These are phyloP conservation scores for Lacanobia wlatinum DNA, from an alignment of 2,888 invertebrate genomes.

Conservation along the genomic window DNA sequence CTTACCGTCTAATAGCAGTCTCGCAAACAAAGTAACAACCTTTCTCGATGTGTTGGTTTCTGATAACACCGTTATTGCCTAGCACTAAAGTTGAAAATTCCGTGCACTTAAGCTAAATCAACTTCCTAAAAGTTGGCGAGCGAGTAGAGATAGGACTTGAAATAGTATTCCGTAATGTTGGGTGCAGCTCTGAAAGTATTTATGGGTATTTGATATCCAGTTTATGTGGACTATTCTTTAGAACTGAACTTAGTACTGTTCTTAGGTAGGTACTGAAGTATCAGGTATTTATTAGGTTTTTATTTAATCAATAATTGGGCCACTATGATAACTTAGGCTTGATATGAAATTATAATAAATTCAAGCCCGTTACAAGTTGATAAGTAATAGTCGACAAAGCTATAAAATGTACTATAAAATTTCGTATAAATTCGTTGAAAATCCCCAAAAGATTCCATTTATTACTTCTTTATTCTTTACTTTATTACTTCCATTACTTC, in stretches of 20 bases:
- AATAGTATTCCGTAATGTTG: constrained; percentile 31
- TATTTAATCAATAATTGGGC: too few relatives aligned
- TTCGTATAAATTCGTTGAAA: too few relatives aligned
- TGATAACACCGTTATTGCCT: constrained; percentile 37
- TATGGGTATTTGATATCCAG: constrained; percentile 24
- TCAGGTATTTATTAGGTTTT: neutral
- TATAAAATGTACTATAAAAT: too few relatives aligned
- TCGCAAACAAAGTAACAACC: constrained; percentile 51
- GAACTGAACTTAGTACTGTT: neutral
- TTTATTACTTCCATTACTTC: too few relatives aligned
- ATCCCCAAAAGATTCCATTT: too few relatives aligned
- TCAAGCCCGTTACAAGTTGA: too few relatives aligned
- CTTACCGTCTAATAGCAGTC: constrained; percentile 40
- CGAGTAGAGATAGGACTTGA: constrained; percentile 33
- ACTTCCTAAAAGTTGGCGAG: constrained; percentile 23
- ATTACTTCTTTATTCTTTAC: too few relatives aligned
- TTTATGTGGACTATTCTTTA: constrained; percentile 1
- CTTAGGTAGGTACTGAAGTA: neutral
- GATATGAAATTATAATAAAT: neutral
- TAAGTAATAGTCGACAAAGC: too few relatives aligned
- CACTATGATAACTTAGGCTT: too few relatives aligned
- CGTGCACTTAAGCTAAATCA: constrained; percentile 22
- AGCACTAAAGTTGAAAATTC: constrained; percentile 36
- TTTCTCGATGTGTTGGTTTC: constrained; percentile 25
- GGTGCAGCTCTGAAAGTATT: constrained; percentile 34